These are phyloP conservation scores for Geococcyx californianus DNA, from an alignment of 2,113 vertebrate species.

Conservation along the genomic window DNA sequence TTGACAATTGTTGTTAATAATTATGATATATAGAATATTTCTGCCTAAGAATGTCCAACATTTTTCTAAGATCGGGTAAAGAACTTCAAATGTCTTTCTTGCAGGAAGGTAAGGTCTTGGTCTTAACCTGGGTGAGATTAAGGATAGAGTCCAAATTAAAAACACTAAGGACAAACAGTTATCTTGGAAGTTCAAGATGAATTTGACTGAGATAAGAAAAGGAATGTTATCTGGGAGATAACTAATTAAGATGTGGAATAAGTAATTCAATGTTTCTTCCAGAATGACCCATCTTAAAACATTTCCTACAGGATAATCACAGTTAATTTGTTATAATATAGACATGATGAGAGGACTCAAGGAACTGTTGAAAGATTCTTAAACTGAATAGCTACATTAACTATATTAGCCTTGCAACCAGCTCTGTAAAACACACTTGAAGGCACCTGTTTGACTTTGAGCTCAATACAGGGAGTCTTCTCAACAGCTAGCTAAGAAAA, in stretches of 20 bases:
- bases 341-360: background rate
- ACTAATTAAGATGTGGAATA: background rate
- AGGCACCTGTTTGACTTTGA: background rate
- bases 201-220: background rate
- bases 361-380: background rate
- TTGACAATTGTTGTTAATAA: background rate
- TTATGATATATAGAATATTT: background rate
- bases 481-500: background rate
- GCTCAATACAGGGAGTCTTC: background rate
- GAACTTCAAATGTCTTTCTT: background rate
- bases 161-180: background rate
- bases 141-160: background rate
- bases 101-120: background rate
- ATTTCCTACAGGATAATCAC: background rate
- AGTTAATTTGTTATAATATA: background rate
- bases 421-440: background rate
- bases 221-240: background rate
- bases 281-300: background rate
- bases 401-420: background rate
- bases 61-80: background rate
- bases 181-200: background rate
- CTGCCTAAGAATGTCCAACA: background rate
- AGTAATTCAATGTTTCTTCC: slow-evolving; percentile 3
- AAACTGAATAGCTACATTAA: background rate
- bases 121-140: background rate